These are phyloP conservation scores for Mus caroli DNA, from an alignment of 2,797 vertebrate species.

Conservation along the genomic window DNA sequence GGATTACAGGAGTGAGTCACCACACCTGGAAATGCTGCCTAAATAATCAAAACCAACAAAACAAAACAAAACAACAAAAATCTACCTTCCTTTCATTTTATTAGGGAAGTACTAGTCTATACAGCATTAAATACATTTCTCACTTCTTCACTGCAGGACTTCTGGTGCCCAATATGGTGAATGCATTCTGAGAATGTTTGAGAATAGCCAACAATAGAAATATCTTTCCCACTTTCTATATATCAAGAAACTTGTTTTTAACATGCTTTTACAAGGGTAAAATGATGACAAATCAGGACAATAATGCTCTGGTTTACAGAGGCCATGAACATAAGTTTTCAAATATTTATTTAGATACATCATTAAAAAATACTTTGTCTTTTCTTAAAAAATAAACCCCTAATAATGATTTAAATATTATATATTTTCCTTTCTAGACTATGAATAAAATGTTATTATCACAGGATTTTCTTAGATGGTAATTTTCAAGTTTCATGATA, in stretches of 20 bases:
- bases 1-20: not conserved
- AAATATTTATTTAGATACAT: conserved; percentile 31
- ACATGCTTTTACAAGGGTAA: not conserved
- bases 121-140: not conserved
- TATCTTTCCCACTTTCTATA: conserved; percentile 40
- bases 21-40: not conserved
- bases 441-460: conserved; percentile 28
- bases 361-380: conserved; percentile 54
- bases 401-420: not conserved
- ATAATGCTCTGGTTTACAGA: not conserved
- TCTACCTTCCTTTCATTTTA: not conserved
- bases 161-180: not conserved
- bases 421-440: not conserved
- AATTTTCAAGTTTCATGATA: conserved; percentile 32
- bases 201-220: not conserved
- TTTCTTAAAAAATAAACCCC: conserved; percentile 12
- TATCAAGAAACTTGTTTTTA: conserved; percentile 15
- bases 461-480: conserved; percentile 40
- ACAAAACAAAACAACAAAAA: not conserved
- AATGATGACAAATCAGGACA: not conserved
- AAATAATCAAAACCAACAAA: not conserved
- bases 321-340: conserved; percentile 47
- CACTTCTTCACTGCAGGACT: not conserved
- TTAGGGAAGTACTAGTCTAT: not conserved
- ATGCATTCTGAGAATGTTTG: not conserved